Base-by-base conservation (phyloP, 1,140 invertebrate species). In the Achroia grisella region DNA sequence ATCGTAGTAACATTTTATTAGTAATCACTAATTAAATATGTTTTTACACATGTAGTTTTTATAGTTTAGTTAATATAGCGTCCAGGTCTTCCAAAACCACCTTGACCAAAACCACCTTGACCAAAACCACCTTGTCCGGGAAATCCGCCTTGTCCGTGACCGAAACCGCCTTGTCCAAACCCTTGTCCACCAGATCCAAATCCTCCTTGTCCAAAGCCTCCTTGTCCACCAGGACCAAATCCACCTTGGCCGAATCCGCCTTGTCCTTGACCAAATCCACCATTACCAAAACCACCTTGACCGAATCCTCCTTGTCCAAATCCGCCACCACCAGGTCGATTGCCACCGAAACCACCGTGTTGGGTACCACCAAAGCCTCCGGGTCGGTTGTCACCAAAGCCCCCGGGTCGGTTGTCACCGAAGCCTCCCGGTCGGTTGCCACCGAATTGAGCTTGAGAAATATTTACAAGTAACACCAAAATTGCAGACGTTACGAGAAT, bases 271-370 rank as follows among this genome's bases (percentile, higher is more conserved):
- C 48, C 48, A 15, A 42, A 50, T 1, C 55, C 46, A 3, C 35
- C 35, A n/a, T 47, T 39, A 8, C 46, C 32, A n/a, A 44, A 44
- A 6, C 44, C 30, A 3, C 50, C 39, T 27, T 48, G 37, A n/a
- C 53, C 50, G 12, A 52, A 53, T 12, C 52, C 56, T 6, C 56
- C 42, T 45, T 49, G 48, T 8, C 44, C 41, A 35, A 35, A 48
- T 10, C 39, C 39, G 9, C 42, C 47, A 14, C 29, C 31, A 1
- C 15, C 30, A 31, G 35, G 37, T 9, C 43, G 36, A 10, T 39
- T 23, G 14, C 30, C 32, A 17, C 50, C 44, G 11, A 46, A 52
- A 10, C 40, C 44, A n/a, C 49, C 48, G 34, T 1, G 9, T 10
- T 8, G 30, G 30, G 1, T 31, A 2, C 8, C 10, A 31, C 30